phyloP scores from a whole-genome alignment of 1,140 invertebrate genomes.

The Andrena cerasifolii region DNA sequence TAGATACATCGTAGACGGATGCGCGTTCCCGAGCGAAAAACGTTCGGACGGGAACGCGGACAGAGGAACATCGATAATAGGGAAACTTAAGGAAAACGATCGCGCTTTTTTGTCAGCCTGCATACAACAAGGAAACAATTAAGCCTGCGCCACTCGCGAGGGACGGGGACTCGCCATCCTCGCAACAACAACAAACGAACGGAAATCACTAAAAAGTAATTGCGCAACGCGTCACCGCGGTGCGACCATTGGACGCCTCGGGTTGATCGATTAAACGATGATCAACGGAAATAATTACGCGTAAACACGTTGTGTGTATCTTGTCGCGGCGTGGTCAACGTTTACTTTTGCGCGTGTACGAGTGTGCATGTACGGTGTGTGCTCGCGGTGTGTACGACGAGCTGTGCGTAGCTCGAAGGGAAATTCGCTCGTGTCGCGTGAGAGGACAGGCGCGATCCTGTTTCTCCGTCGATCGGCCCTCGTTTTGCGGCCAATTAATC shows the following conservation, averaged over 20 bases:
- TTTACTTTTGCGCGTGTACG: constrained; percentile 47
- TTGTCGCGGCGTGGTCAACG: constrained; percentile 66
- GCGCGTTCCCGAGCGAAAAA: background rate
- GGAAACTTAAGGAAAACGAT: background rate
- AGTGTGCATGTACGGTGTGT: background rate
- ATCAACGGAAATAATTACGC: constrained; percentile 70
- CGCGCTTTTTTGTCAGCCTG: background rate
- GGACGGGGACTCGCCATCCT: background rate
- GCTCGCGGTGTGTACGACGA: constrained; percentile 42
- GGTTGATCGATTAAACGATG: constrained; percentile 55
- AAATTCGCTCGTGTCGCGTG: constrained; percentile 55
- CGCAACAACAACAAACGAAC: constrained; percentile 40
- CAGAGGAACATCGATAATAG: background rate
- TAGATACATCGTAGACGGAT: background rate
- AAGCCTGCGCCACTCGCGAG: background rate
- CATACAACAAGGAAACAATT: background rate
- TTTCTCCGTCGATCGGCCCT: constrained; percentile 43
- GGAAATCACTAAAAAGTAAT: constrained; percentile 41
- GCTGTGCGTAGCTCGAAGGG: constrained; percentile 58
- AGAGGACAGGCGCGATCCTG: constrained; percentile 11
- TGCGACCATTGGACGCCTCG: background rate
- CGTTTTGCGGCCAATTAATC: constrained; percentile 56
- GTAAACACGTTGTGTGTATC: constrained; percentile 48
- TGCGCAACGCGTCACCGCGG: no score
- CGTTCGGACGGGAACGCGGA: background rate